Conservation (phyloP, 2,113 vertebrate species). For the Semnornis frantzii region DNA sequence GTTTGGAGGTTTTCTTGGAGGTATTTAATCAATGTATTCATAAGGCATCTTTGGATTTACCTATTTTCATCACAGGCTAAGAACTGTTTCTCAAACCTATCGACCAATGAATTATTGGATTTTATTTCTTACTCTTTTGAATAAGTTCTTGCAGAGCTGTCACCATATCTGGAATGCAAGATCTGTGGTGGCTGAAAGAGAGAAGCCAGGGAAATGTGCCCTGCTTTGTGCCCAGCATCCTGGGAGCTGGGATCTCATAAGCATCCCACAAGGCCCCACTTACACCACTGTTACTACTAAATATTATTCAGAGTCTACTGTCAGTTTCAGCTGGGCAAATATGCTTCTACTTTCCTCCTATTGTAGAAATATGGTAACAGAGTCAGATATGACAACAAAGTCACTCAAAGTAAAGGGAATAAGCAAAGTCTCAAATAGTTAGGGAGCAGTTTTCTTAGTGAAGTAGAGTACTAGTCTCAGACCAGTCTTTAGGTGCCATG, state of each 20-base stretch:
- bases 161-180: neutral
- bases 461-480: neutral
- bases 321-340: neutral
- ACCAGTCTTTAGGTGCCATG: neutral
- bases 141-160: neutral
- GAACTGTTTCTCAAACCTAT: neutral
- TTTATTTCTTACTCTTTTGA: neutral
- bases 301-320: neutral
- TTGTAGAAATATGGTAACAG: neutral
- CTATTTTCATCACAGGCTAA: neutral
- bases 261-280: neutral
- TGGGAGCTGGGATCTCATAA: neutral
- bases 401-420: neutral
- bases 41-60: neutral
- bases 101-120: neutral
- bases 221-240: neutral
- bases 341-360: neutral
- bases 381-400: neutral
- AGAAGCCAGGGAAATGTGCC: neutral
- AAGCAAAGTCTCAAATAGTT: neutral
- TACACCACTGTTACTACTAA: neutral
- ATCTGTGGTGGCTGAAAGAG: neutral
- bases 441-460: neutral
- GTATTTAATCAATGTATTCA: no score
- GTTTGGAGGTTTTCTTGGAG: no score